phyloP scores from a whole-genome alignment of 1,140 invertebrate species.

The Apis cerana region DNA sequence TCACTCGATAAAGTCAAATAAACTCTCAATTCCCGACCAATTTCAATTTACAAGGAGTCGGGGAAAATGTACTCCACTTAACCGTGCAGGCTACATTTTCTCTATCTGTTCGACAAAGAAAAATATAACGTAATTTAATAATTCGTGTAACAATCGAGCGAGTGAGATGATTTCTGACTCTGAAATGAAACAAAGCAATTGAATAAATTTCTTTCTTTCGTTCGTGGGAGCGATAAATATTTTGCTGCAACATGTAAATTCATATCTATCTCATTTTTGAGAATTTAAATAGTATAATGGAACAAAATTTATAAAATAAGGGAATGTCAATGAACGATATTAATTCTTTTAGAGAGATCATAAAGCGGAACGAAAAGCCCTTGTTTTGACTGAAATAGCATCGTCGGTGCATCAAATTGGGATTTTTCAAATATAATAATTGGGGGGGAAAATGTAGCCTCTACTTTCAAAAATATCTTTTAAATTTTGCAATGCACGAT shows the following conservation, averaged over 20 bases:
- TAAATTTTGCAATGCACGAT: too few relatives aligned
- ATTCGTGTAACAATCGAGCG: constrained; percentile 12
- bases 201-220: background rate
- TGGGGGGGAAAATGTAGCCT: too few relatives aligned
- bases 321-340: too few relatives aligned
- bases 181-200: background rate
- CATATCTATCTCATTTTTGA: background rate
- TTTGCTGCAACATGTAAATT: background rate
- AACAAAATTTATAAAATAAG: too few relatives aligned
- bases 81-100: background rate
- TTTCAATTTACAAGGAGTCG: constrained; percentile 26
- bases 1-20: constrained; percentile 34
- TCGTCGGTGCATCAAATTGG: too few relatives aligned
- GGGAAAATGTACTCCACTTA: constrained; percentile 3
- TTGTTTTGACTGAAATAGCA: too few relatives aligned
- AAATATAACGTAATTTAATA: constrained; percentile 4
- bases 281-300: too few relatives aligned
- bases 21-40: constrained; percentile 24
- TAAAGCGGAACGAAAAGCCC: too few relatives aligned
- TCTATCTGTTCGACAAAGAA: background rate
- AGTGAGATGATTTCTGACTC: background rate
- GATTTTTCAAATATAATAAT: too few relatives aligned
- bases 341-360: too few relatives aligned
- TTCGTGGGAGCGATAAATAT: too few relatives aligned
- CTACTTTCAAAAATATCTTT: too few relatives aligned